Evolutionary conservation across 2,113 vertebrate genomes (phyloP).

Genomic region (Sander vitreus): DNA sequence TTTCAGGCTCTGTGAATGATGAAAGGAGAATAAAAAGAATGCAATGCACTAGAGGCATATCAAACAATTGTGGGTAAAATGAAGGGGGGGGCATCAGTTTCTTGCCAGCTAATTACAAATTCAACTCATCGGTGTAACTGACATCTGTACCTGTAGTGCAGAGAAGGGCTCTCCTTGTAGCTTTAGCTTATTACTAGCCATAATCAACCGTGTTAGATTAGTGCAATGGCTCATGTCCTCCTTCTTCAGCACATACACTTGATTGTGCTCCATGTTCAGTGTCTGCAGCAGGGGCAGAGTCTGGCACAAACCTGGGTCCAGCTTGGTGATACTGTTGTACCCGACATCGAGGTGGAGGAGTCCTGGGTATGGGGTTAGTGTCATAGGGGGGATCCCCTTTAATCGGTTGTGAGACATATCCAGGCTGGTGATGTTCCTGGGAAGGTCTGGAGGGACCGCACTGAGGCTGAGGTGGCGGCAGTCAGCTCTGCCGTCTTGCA

Average conservation of each 20-base stretch:
- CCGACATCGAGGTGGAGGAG: slow-evolving; percentile 85
- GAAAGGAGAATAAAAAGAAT: neutral
- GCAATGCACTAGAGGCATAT: neutral
- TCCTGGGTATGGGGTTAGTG: slow-evolving; percentile 83
- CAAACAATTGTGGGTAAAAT: neutral
- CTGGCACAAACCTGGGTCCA: slow-evolving; percentile 86
- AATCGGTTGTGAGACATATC: slow-evolving; percentile 94
- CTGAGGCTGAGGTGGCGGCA: slow-evolving; percentile 91
- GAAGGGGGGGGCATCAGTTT: too few relatives aligned
- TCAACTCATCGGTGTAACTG: neutral
- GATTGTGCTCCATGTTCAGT: slow-evolving; percentile 88
- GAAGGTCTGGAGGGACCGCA: slow-evolving; percentile 88
- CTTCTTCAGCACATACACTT: slow-evolving; percentile 82
- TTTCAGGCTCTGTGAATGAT: slow-evolving; percentile 84
- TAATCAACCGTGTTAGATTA: slow-evolving; percentile 80
- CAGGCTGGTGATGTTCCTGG: slow-evolving; percentile 86
- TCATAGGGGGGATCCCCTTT: slow-evolving; percentile 66
- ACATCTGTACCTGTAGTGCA: slow-evolving; percentile 74
- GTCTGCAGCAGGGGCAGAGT: slow-evolving; percentile 81
- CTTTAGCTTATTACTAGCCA: slow-evolving; percentile 87
- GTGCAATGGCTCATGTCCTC: slow-evolving; percentile 83
- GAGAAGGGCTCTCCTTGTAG: slow-evolving; percentile 87
- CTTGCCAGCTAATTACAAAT: neutral
- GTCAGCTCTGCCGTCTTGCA: slow-evolving; percentile 85
- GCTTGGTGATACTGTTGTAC: slow-evolving; percentile 87